Conservation (phyloP, 2,888 invertebrate species). For the Gisinianus flammeolus region DNA sequence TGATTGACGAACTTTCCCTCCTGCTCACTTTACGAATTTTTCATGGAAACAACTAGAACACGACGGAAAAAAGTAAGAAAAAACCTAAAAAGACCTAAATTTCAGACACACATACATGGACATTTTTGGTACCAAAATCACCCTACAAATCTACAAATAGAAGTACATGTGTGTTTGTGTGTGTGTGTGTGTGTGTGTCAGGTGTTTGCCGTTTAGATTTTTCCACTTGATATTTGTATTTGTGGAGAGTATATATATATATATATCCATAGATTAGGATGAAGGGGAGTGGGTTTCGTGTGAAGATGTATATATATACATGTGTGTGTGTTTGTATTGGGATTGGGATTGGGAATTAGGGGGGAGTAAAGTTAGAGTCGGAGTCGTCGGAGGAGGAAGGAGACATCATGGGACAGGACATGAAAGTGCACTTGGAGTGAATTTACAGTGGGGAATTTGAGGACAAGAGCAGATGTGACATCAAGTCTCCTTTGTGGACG, state of each 20-base stretch:
- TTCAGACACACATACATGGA: no score
- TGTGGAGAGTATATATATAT: not conserved
- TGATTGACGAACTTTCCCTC: not conserved
- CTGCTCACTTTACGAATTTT: no score
- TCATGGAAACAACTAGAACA: no score
- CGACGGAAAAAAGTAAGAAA: no score
- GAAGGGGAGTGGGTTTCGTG: not conserved
- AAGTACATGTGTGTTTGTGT: no score
- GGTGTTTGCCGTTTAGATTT: not conserved
- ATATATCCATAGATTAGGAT: not conserved
- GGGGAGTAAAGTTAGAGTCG: not conserved
- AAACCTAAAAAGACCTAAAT: no score
- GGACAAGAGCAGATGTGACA: constrained; percentile 4
- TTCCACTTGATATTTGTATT: not conserved
- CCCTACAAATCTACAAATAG: no score
- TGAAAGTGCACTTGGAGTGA: constrained; percentile 14
- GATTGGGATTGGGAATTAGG: not conserved
- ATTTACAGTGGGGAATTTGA: constrained; percentile 14
- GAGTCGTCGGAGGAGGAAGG: not conserved
- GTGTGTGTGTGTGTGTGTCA: no score
- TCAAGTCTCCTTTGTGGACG: not conserved
- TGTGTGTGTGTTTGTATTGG: no score
- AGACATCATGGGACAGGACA: not conserved
- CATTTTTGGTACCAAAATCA: no score
- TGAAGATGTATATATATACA: not conserved